A percentile compares a stretch with the other conserved stretches of the same genome.
Evolutionary conservation across 2,113 vertebrate genomes (phyloP).

Genomic region (Phrynocephalus versicolor): DNA sequence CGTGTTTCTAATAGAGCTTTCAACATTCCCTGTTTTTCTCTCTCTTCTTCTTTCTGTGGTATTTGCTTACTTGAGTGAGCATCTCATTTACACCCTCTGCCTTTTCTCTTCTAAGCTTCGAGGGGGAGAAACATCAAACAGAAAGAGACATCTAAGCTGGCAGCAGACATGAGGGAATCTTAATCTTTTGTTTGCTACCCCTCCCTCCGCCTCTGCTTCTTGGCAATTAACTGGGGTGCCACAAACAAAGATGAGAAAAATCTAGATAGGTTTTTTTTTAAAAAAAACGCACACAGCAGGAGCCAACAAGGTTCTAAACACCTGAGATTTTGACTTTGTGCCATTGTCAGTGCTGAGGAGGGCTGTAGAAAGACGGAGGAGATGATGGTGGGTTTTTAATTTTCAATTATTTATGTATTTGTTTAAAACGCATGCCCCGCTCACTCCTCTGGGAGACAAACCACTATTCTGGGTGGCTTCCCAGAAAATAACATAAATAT

Average conservation of each 20-base stretch:
- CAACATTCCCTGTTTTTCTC: background rate
- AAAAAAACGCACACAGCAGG: background rate
- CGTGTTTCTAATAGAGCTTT: background rate
- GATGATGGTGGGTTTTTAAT: background rate
- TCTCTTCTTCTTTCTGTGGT: background rate
- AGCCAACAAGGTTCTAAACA: background rate
- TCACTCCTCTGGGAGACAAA: no score
- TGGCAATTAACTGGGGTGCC: conserved; percentile 5
- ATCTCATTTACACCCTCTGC: background rate
- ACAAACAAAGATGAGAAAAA: background rate
- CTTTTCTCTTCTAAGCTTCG: background rate
- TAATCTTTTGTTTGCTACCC: conserved; percentile 4
- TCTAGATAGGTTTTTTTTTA: background rate
- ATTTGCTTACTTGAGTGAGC: background rate
- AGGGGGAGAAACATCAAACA: background rate
- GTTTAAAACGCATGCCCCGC: no score
- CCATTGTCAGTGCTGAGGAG: background rate
- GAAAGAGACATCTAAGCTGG: conserved; percentile 6
- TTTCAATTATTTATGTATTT: no score
- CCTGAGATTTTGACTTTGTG: background rate
- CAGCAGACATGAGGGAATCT: background rate
- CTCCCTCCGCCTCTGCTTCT: background rate
- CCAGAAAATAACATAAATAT: no score
- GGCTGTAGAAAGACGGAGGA: background rate
- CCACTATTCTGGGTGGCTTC: no score